Evolutionary conservation across 2,888 invertebrate genomes (phyloP), one percentile per base, ranked within the genome.

Genomic region (Scaptodrosophila latifasciaeformis): DNA sequence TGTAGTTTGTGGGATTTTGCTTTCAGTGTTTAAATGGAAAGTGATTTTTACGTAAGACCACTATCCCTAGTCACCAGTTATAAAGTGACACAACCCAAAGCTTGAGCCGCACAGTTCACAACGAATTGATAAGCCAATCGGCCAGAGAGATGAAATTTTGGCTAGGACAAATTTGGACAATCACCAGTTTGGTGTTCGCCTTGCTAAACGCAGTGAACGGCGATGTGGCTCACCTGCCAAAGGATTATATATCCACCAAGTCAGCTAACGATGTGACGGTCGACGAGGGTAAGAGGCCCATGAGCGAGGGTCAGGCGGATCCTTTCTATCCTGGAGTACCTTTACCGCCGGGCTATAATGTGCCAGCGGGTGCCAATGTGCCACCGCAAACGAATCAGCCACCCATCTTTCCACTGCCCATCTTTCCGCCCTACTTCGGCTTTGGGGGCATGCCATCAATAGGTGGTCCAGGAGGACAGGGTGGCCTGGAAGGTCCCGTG

Each of bases 371-470:
- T 1, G 42, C 47, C 10, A 72, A 72, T 43, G 43, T 65, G 0
- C 50, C 43, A 13, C 60, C 63, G 1, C 39, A 51, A 3, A 45
- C 60, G 4, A 48, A 39, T 27, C 50, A 65, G 7, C 63, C 77
- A 3, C 72, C 74, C 18, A 76, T 67, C 43, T 79, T 79, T 27
- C 80, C 70, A 2, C 48, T 79, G 30, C 80, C 80, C 31, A 70
- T 66, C 6, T 75, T 66, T 17, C 75, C 80, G 19, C 80, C 80
- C 2, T 76, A 65, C 56, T 79, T 63, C 35, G 76, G 79, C 12
- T 76, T 75, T 43, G 54, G 49, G 4, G 52, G 24, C 24, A 7
- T 3, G 7, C 24, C 24, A n/a, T n/a, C n/a, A n/a, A n/a, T n/a
- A 7, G 24, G 24, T 24, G 24, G 24, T 5, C 24, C 24, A 24